phyloP scores from a whole-genome alignment of 2,888 invertebrate genomes.

The Tenthredo distinguenda region DNA sequence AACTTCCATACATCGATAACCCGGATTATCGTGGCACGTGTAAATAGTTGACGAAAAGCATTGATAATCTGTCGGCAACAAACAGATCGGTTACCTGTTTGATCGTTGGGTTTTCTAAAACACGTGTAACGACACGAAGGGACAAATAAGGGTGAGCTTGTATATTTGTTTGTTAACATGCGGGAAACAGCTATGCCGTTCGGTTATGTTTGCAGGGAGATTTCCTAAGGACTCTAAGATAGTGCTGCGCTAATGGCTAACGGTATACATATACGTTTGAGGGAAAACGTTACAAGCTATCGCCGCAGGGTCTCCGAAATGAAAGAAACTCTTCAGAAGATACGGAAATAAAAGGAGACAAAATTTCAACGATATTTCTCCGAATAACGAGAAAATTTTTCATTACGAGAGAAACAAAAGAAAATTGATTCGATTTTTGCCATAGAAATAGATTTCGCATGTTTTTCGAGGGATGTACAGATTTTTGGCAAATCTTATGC shows the following conservation, averaged over 20 bases:
- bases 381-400: neutral
- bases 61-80: slow-evolving; percentile 64
- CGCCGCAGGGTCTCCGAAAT: neutral
- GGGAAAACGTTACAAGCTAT: neutral
- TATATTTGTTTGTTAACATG: slow-evolving; percentile 44
- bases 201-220: slow-evolving; percentile 41
- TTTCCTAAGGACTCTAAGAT: slow-evolving; percentile 36
- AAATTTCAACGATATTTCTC: neutral
- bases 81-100: slow-evolving; percentile 68
- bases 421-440: neutral
- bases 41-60: slow-evolving; percentile 40
- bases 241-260: slow-evolving; percentile 11
- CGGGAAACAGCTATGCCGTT: slow-evolving; percentile 33
- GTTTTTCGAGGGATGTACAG: neutral
- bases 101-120: slow-evolving; percentile 57
- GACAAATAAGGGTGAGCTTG: slow-evolving; percentile 40
- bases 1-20: slow-evolving; percentile 7
- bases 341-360: neutral
- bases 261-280: neutral
- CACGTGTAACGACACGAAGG: slow-evolving; percentile 62
- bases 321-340: neutral
- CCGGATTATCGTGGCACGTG: slow-evolving; percentile 19
- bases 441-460: neutral
- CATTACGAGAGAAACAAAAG: neutral
- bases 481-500: neutral